A percentile compares a stretch with the other conserved stretches of the same genome.
phyloP scores from a whole-genome alignment of 2,888 invertebrate genomes.

The Tenodera sinensis region DNA sequence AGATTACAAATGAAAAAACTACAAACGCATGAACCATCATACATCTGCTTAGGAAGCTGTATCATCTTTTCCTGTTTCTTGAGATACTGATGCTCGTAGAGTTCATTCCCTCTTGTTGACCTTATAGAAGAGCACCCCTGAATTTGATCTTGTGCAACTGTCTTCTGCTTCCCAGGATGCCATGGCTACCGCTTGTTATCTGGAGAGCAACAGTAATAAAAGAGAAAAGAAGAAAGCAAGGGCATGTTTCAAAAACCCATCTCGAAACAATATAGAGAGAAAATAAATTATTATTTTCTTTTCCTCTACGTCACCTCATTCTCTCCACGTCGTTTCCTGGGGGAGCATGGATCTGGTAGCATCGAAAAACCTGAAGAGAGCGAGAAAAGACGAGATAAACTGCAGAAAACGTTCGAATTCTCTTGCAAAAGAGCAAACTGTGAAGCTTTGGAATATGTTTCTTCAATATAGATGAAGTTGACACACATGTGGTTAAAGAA shows the following conservation, averaged over 20 bases:
- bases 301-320: background rate
- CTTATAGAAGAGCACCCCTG: background rate
- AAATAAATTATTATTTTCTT: conserved; percentile 10
- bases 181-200: conserved; percentile 15
- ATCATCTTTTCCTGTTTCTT: too few relatives aligned
- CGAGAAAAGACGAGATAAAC: background rate
- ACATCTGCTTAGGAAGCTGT: too few relatives aligned
- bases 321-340: background rate
- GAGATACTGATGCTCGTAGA: too few relatives aligned
- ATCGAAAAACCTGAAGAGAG: background rate
- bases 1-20: too few relatives aligned
- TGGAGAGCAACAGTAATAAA: background rate
- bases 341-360: background rate
- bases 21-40: too few relatives aligned
- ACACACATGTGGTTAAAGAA: background rate
- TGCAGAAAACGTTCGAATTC: background rate
- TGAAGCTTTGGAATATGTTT: background rate
- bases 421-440: background rate
- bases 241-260: conserved; percentile 7
- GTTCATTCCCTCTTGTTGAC: background rate
- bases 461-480: too few relatives aligned
- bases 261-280: conserved; percentile 12
- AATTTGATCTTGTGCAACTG: background rate
- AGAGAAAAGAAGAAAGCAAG: background rate
- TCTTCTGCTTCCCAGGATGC: background rate